These are phyloP conservation scores for Rallus crepitans DNA, from an alignment of 2,797 vertebrate species.

Conservation along the genomic window DNA sequence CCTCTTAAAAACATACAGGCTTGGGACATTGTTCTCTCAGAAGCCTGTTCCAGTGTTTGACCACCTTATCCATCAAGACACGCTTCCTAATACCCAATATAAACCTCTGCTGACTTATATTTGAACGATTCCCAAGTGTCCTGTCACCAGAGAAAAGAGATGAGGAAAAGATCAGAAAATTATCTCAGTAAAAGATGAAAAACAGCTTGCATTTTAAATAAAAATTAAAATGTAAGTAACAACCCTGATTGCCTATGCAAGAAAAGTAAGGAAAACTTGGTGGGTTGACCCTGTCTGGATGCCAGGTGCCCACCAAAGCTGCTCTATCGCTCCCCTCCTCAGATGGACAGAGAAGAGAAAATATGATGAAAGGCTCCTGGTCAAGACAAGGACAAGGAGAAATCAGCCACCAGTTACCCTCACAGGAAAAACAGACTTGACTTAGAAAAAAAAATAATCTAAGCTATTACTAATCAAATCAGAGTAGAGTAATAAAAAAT, in stretches of 20 bases:
- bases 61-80: fast-evolving
- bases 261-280: not conserved
- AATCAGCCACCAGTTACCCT: too few relatives aligned
- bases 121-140: not conserved
- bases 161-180: not conserved
- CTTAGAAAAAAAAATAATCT: too few relatives aligned
- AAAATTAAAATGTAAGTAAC: not conserved
- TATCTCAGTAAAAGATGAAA: not conserved
- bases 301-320: too few relatives aligned
- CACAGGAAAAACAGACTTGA: too few relatives aligned
- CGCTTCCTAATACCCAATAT: not conserved
- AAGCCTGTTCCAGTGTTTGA: not conserved
- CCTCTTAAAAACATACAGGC: not conserved
- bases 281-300: too few relatives aligned
- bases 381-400: too few relatives aligned
- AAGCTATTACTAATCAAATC: too few relatives aligned
- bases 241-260: not conserved
- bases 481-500: too few relatives aligned
- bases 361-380: too few relatives aligned
- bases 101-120: fast-evolving
- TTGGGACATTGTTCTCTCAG: fast-evolving
- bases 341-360: too few relatives aligned
- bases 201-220: not conserved
- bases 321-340: too few relatives aligned
- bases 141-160: not conserved